These are phyloP conservation scores for Globicephala melas DNA, from an alignment of 2,113 vertebrate genomes.

Conservation along the genomic window DNA sequence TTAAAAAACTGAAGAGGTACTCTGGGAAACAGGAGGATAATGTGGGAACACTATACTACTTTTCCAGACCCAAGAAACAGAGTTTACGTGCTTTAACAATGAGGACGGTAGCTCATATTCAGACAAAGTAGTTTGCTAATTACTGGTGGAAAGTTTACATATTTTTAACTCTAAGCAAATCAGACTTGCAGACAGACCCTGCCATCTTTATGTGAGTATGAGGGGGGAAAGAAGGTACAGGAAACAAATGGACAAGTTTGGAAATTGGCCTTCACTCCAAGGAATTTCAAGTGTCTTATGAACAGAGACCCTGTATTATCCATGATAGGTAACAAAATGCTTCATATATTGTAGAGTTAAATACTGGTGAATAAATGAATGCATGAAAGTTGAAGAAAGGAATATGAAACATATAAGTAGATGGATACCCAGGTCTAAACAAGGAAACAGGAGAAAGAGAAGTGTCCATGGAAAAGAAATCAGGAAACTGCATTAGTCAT, in stretches of 20 bases:
- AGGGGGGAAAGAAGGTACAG: accelerated
- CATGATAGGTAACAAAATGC: neutral
- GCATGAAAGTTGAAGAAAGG: neutral
- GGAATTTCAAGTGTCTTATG: neutral
- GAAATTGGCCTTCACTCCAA: neutral
- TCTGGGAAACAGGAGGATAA: neutral
- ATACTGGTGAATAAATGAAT: neutral
- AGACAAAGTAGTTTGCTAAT: neutral
- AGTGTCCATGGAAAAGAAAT: accelerated
- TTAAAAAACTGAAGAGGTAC: neutral
- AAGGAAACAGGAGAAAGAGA: neutral
- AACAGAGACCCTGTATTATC: neutral
- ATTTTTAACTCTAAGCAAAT: neutral
- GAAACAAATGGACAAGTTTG: neutral
- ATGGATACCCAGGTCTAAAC: neutral
- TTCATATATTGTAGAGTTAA: accelerated
- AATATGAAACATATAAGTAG: accelerated
- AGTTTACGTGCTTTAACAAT: neutral
- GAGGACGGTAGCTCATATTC: neutral
- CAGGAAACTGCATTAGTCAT: neutral
- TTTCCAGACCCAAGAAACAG: neutral
- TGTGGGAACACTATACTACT: neutral
- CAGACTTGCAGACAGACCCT: neutral
- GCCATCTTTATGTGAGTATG: neutral
- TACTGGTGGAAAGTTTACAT: neutral